Base-by-base conservation (phyloP, 2,888 invertebrate genomes). In the Oasisia sp. region DNA sequence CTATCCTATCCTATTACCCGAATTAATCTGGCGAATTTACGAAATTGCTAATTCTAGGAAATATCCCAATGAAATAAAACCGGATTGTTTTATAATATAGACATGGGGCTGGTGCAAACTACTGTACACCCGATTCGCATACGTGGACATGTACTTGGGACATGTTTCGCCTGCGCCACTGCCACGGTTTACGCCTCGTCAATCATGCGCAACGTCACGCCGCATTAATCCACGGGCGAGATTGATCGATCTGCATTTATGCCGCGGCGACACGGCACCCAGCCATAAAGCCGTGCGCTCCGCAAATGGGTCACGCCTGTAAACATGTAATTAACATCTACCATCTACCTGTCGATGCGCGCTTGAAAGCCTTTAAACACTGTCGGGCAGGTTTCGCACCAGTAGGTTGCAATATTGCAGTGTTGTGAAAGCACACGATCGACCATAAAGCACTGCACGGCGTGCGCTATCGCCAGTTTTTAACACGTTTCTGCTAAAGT, bases 291-390 rank as follows among this genome's bases (percentile, higher is more conserved):
- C 74, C 27, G 74, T 74, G 74, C 74, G 74, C 74, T 74, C 74
- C 74, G 74, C 74, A 74, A 74, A 74, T 74, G 74, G 74, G 74
- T 74, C 74, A 74, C 74, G 74, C 74, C 74, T 74, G 74, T 74
- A 74, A 74, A 74, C 74, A 74, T 74, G 74, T 74, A 74, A 74
- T 74, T 74, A 74, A 74, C 74, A 74, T 74, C 74, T 74, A 27
- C 74, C 74, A 74, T 74, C 74, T 74, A 27, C 74, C 74, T 74
- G 74, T 74, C 74, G 74, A 74, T 74, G 74, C n/a, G 14, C 74
- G 74, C 74, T 74, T 74, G 74, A 74, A 74, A 74, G 74, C 19
- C 74, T 74, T 74, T 74, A 74, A n/a, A n/a, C 74, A 74, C 27
- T 74, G 74, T 27, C 74, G 74, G 74, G 27, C 27, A 74, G 74